A percentile compares a stretch with the other conserved stretches of the same genome.
Evolutionary conservation across 1,140 invertebrate species (phyloP).

Genomic region (Pogonomyrmex californicus): DNA sequence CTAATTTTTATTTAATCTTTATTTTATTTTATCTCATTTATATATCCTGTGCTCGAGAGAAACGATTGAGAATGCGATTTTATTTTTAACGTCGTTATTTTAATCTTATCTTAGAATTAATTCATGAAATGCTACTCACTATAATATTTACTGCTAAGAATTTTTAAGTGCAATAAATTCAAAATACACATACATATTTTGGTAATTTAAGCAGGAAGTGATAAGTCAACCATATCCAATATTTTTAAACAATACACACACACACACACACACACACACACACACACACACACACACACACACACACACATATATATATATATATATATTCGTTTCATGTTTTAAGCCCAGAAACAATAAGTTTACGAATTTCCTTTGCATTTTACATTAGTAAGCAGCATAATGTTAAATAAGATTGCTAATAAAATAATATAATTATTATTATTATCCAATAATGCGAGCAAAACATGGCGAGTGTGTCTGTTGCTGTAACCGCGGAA

Average conservation of each 20-base stretch:
- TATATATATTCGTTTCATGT: not conserved
- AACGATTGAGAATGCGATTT: not conserved
- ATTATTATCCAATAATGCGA: no score
- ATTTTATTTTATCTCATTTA: not conserved
- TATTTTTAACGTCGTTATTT: not conserved
- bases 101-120: not conserved
- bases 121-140: not conserved
- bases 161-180: not conserved
- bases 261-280: no score
- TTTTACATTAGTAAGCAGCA: not conserved
- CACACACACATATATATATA: no score
- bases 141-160: not conserved
- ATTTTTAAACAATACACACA: not conserved
- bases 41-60: not conserved
- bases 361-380: not conserved
- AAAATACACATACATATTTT: not conserved
- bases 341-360: not conserved
- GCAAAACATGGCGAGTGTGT: no score
- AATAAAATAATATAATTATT: not conserved
- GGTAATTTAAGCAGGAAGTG: not conserved
- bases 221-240: not conserved
- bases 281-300: no score
- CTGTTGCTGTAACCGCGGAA: no score
- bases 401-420: not conserved
- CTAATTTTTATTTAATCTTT: not conserved